Base-by-base conservation (phyloP, 2,888 invertebrate species). In the Lysandra coridon region DNA sequence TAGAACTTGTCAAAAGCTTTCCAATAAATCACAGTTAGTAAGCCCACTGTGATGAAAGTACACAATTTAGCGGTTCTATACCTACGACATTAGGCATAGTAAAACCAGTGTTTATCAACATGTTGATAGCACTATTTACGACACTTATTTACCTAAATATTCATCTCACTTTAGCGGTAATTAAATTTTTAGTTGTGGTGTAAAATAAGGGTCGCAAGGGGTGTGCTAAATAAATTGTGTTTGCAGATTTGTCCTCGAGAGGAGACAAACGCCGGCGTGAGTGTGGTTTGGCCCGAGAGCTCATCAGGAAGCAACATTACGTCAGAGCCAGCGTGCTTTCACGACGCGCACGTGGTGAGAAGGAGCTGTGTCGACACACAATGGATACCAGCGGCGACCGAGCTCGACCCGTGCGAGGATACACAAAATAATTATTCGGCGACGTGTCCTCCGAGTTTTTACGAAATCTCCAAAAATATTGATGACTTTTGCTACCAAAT, bases 171-270 rank as follows among this genome's bases (percentile, higher is more conserved):
- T 14, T 69, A 33, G 69, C 69, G 69, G 69, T 69, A 69, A 17
- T 69, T 2, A 69, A 33, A 4, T 6, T 33, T 33, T 69, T 64
- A 23, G 6, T 30, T 64, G 30, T 64, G 7, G 10, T 64, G 10
- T 64, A 23, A 64, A 64, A 64, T 30, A 62, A 30, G 30, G 30
- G 6, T 6, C 23, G 10, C 64, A 64, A 64, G 10, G 64, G 33
- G 6, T 2, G 4, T 75, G 4, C 7, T 49, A 57, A 53, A 53
- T 53, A 33, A 76, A 17, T 2, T 57, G 14, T 76, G 30, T 33
- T 88, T 86, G 44, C 88, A 93, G 95, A 83, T 84, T 80, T 94
- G 93, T 82, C 87, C 87, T 7, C 87, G 88, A 87, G 91, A 94
- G 85, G 82, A 87, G 69, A 88, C 88, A 5, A 78, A 83, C 75